These are phyloP conservation scores for Epinephelus moara DNA, from an alignment of 2,113 vertebrate species.

Conservation along the genomic window DNA sequence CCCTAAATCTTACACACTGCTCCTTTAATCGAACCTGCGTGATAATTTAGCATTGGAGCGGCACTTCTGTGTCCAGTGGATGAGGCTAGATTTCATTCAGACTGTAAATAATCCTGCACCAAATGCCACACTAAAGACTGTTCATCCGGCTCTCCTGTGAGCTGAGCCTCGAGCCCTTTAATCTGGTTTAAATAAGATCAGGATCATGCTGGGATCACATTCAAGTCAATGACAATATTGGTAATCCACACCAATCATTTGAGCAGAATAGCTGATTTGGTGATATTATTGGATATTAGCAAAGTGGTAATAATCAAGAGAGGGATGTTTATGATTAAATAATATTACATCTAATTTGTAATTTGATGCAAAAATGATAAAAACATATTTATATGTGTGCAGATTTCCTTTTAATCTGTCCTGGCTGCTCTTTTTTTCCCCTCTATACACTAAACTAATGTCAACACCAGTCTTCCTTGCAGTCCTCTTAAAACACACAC, in stretches of 20 bases:
- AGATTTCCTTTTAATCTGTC: neutral
- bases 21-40: neutral
- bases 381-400: neutral
- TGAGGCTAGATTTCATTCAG: constrained; percentile 13
- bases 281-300: constrained; percentile 22
- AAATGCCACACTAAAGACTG: constrained; percentile 34
- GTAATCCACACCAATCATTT: constrained; percentile 68
- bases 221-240: constrained; percentile 60
- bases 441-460: neutral
- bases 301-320: constrained; percentile 20
- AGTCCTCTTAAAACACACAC: neutral
- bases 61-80: constrained; percentile 6
- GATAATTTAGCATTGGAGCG: neutral
- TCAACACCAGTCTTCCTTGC: neutral
- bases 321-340: neutral
- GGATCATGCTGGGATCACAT: constrained; percentile 71
- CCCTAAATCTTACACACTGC: too few species aligned
- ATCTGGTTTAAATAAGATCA: constrained; percentile 74
- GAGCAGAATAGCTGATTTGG: constrained; percentile 54
- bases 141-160: constrained; percentile 50
- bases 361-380: neutral
- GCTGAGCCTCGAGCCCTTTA: constrained; percentile 62
- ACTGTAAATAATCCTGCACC: constrained; percentile 59
- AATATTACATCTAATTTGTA: neutral
- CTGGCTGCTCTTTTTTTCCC: neutral